These are phyloP conservation scores for Drosophila quinaria DNA, from an alignment of 2,888 invertebrate species.

Conservation along the genomic window DNA sequence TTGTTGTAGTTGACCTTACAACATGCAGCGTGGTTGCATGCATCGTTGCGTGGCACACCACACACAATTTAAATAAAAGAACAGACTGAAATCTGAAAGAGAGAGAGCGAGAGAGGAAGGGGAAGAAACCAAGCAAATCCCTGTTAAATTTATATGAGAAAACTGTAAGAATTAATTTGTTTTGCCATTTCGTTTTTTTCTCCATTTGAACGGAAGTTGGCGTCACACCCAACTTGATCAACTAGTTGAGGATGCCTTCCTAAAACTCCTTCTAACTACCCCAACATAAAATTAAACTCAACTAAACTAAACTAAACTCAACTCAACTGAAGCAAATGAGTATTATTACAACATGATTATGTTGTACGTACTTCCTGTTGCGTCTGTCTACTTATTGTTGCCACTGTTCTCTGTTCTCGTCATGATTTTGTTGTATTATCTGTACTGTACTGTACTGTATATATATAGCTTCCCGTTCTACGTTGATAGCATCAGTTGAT, in stretches of 20 bases:
- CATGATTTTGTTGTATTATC: slow-evolving; percentile 29
- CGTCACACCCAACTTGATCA: slow-evolving; percentile 7
- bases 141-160: slow-evolving; percentile 23
- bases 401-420: slow-evolving; percentile 34
- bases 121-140: slow-evolving; percentile 1
- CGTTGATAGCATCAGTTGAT: slow-evolving; percentile 29
- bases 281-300: not conserved
- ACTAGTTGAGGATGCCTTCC: slow-evolving; percentile 1
- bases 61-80: slow-evolving; percentile 11
- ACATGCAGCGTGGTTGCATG: slow-evolving; percentile 50
- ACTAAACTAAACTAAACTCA: not conserved
- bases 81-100: slow-evolving; percentile 7
- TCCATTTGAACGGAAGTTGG: slow-evolving; percentile 15
- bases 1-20: slow-evolving; percentile 40
- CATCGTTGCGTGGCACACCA: slow-evolving; percentile 51
- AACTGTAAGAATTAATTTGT: slow-evolving; percentile 31
- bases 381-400: slow-evolving; percentile 23
- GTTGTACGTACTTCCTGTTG: slow-evolving; percentile 47
- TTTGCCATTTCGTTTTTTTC: slow-evolving; percentile 15
- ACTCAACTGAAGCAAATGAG: slow-evolving; percentile 22
- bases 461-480: slow-evolving; percentile 42
- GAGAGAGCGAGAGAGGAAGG: not conserved
- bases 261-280: slow-evolving; percentile 12
- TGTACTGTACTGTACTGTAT: not conserved
- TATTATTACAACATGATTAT: slow-evolving; percentile 46